Conservation (phyloP, 2,113 vertebrate species). For the Vulpes ferrilata region DNA sequence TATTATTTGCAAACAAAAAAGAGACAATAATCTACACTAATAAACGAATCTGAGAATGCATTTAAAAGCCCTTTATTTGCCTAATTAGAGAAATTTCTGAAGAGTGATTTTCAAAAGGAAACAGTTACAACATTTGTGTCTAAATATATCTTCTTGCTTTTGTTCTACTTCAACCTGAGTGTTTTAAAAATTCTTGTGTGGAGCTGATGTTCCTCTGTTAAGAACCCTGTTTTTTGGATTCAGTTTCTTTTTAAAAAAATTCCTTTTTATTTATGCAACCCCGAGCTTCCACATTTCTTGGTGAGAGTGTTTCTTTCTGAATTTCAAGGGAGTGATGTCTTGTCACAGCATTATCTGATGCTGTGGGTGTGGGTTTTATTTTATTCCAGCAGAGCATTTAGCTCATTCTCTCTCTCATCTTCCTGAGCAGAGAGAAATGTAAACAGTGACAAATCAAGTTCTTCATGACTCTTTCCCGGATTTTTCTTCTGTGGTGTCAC, state of each 20-base stretch:
- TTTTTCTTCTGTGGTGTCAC: background rate
- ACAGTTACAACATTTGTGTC: background rate
- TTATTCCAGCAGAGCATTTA: constrained; percentile 20
- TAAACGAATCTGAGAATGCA: background rate
- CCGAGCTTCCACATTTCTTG: constrained; percentile 2
- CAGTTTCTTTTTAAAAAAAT: background rate
- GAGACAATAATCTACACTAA: background rate
- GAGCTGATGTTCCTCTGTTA: constrained; percentile 59
- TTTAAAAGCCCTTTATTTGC: constrained; percentile 44
- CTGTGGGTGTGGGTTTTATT: constrained; percentile 43
- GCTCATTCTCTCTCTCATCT: constrained; percentile 32
- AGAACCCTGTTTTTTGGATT: background rate
- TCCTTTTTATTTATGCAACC: background rate
- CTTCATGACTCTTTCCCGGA: background rate
- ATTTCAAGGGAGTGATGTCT: constrained; percentile 25
- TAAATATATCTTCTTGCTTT: constrained; percentile 64
- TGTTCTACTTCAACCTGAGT: constrained; percentile 50
- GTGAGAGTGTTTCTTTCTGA: constrained; percentile 36
- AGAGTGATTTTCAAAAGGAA: constrained; percentile 59
- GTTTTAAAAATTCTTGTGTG: background rate
- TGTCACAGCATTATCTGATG: constrained; percentile 19
- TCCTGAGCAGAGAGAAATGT: background rate
- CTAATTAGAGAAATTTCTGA: constrained; percentile 43
- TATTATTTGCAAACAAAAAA: constrained; percentile 59
- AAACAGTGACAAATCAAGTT: background rate